Base-by-base conservation (phyloP, 2,797 vertebrate genomes). In the Sardinella longiceps region DNA sequence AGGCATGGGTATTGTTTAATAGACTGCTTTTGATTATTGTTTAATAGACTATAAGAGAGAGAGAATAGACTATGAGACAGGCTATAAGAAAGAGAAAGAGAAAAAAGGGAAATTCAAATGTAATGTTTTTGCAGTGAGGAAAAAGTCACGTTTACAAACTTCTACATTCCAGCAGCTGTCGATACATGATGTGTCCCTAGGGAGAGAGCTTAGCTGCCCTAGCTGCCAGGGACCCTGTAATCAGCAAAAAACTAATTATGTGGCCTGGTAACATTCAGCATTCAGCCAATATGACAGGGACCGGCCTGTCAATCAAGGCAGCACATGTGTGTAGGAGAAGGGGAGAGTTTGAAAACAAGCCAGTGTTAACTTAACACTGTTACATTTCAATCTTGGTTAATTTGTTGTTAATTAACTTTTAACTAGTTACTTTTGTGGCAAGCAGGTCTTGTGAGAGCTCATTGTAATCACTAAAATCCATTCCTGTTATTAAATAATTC, bases 191-290 rank as follows among this genome's bases (percentile, higher is more conserved):
- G 66, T 37, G 30, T 6, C 18, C 14, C 5, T 39, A 28, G 60
- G 2, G 28, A 66, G 14, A 33, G 14, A n/a, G 4, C 30, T 28
- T 39, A 20, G 18, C 23, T 56, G 66, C 66, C 39, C 5, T 74
- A 5, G 11, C 66, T 37, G 66, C 66, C 66, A 14, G 14, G 20
- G 66, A 15, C 66, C 5, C 66, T 20, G 66, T 74, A 74, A 74
- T 74, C 33, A 74, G 30, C 20, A 33, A 18, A 74, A 74, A 74
- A 74, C 66, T 37, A 74, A 74, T 74, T 74, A 74, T 37, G 30
- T 74, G 30, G 3, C 20, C 25, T 33, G 15, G 28, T 33, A 70
- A 25, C 60, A 66, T 66, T 30, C 60, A 66, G 12, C 14, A 74
- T 39, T 30, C 25, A 66, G 60, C 60, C n/a, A 66, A 66, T 30